Evolutionary conservation across 2,113 vertebrate genomes (phyloP), one percentile per base, ranked within the genome.

Genomic region (Asarcornis scutulata): DNA sequence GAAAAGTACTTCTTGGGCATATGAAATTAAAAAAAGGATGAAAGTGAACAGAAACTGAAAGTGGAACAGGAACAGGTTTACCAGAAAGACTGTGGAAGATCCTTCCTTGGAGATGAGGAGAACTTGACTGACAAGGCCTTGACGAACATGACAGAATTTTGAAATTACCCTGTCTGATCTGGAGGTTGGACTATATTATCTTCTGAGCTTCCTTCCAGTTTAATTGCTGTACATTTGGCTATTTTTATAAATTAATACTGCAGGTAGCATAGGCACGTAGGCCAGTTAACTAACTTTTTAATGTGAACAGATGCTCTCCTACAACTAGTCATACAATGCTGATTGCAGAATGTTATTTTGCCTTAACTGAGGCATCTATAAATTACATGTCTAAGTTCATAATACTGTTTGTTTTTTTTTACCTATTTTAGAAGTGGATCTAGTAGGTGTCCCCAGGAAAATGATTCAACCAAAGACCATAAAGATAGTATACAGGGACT

Each of bases 401-500:
- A 29, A 23, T 46, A 34, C 20, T 26, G 4, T 10, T 3, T 27
- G 73, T 79, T 31, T 52, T 10, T 4, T 31, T 77, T 83, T 31
- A 38, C 50, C 58, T 83, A 13, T 8, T 85, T 69, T 73, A 81
- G 72, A 56, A 63, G 52, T 38, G 75, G 6, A 34, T 48, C 13
- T 53, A 56, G 56, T 13, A 18, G 42, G 17, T 34, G 50, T 66
- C 36, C 56, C 15, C 16, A 66, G 50, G 50, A 62, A 88, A 36
- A 31, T 0, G 0, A n/a, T 67, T 75, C 27, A 48, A 21, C 23
- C 25, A 12, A 26, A 42, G 55, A 21, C 40, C 26, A 13, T 52
- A 52, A 16, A 38, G 17, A 31, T 7, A 1, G 0, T 34, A 14
- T 7, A 17, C 0, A 0, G 59, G 73, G 63, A 34, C 11, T 56